Conservation (phyloP, 2,113 vertebrate genomes). For the Tachuris rubrigastra region DNA sequence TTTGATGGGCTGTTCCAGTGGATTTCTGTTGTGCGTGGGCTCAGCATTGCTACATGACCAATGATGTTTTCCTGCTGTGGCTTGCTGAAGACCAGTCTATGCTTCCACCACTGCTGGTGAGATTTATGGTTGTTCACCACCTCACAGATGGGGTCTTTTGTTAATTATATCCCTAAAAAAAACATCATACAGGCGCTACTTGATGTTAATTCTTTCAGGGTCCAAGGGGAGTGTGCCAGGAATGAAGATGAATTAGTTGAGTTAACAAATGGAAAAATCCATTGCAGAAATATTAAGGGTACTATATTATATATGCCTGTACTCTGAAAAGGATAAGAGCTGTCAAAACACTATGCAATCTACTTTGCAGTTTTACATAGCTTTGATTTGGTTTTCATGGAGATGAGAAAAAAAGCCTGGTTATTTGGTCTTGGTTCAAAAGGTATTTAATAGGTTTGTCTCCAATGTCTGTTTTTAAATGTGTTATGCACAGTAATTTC, state of each 20-base stretch:
- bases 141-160: slow-evolving; percentile 5
- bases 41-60: neutral
- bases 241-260: neutral
- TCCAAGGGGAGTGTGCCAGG: neutral
- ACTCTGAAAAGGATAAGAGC: neutral
- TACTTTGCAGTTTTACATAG: neutral
- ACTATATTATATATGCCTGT: neutral
- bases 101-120: neutral
- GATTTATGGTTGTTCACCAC: neutral
- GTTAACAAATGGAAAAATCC: neutral
- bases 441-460: neutral
- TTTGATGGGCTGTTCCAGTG: neutral
- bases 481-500: neutral
- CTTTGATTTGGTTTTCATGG: neutral
- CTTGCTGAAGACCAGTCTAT: neutral
- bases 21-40: neutral
- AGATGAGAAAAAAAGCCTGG: neutral
- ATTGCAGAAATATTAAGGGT: neutral
- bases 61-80: neutral
- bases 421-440: neutral
- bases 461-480: neutral
- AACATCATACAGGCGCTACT: neutral
- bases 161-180: neutral
- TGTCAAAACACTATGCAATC: neutral
- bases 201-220: neutral